A percentile compares a stretch with the other conserved stretches of the same genome.
These are phyloP conservation scores for Triops cancriformis DNA, from an alignment of 1,140 invertebrate genomes.

Conservation along the genomic window DNA sequence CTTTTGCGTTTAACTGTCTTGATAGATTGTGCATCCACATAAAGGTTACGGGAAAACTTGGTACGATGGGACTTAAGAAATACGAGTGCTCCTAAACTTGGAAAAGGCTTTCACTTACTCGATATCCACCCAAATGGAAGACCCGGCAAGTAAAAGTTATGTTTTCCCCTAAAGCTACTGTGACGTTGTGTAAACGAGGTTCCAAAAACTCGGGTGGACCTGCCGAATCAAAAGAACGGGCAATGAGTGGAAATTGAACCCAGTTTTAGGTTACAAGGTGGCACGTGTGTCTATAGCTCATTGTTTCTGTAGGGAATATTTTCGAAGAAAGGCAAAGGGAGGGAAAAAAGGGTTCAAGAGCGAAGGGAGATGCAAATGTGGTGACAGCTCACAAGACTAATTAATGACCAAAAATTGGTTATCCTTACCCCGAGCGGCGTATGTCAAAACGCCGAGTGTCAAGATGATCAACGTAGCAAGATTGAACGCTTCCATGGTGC, in stretches of 20 bases:
- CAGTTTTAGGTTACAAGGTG: neutral
- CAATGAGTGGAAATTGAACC: neutral
- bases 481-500: neutral
- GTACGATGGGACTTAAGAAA: too few species aligned
- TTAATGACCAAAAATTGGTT: neutral
- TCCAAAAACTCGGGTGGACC: slow-evolving; percentile 8
- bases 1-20: slow-evolving; percentile 21
- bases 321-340: too few species aligned
- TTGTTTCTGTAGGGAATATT: too few species aligned
- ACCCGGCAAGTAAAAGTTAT: slow-evolving; percentile 80
- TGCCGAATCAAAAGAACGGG: neutral
- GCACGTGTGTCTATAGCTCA: neutral
- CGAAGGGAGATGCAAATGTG: neutral
- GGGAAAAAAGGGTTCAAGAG: too few species aligned
- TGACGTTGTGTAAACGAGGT: slow-evolving; percentile 61
- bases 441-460: slow-evolving; percentile 4
- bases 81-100: slow-evolving; percentile 12
- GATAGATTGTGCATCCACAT: neutral
- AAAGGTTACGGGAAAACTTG: too few species aligned
- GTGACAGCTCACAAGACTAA: neutral
- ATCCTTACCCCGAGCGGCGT: slow-evolving; percentile 2
- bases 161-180: slow-evolving; percentile 74
- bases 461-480: slow-evolving; percentile 1
- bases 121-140: slow-evolving; percentile 71
- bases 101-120: slow-evolving; percentile 48